phyloP scores from a whole-genome alignment of 1,140 invertebrate genomes.

The Drosophila kohkoa region DNA sequence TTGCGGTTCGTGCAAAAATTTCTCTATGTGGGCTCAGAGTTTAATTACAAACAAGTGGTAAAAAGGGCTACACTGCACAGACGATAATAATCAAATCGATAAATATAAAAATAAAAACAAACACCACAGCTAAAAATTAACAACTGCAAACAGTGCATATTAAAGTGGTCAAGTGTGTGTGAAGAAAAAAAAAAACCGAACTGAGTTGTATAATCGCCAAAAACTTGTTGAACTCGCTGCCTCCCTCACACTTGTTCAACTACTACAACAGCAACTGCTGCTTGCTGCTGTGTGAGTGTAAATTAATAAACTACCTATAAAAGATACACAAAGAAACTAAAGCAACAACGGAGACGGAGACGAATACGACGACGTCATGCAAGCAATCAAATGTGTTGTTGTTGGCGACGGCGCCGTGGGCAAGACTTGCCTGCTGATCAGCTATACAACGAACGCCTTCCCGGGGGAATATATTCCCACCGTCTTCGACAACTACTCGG shows the following conservation, averaged over 20 bases:
- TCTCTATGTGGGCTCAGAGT: constrained; percentile 23
- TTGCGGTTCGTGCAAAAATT: constrained; percentile 36
- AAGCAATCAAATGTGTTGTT: constrained; percentile 98
- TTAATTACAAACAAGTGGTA: constrained; percentile 36
- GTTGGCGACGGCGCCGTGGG: constrained; percentile 97
- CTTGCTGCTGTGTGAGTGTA: constrained; percentile 38
- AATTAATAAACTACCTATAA: constrained; percentile 53
- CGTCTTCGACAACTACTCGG: constrained; percentile 99
- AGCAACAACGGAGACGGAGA: constrained; percentile 19
- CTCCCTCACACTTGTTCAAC: constrained; percentile 29
- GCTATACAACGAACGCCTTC: constrained; percentile 98
- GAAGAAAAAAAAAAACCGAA: constrained; percentile 45
- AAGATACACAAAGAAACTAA: constrained; percentile 50
- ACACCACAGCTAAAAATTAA: constrained; percentile 19
- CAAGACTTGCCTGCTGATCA: constrained; percentile 98
- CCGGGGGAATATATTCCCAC: constrained; percentile 98
- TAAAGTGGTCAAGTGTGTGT: constrained; percentile 50
- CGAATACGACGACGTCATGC: constrained; percentile 87
- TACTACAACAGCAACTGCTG: neutral
- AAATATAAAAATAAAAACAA: constrained; percentile 16
- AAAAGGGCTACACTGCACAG: constrained; percentile 24
- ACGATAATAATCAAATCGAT: constrained; percentile 16
- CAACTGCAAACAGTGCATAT: constrained; percentile 25
- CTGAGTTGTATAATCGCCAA: constrained; percentile 78
- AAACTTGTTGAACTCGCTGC: constrained; percentile 51